Evolutionary conservation across 2,113 vertebrate genomes (phyloP), one percentile per base, ranked within the genome.

Genomic region (Chaetops frenatus): DNA sequence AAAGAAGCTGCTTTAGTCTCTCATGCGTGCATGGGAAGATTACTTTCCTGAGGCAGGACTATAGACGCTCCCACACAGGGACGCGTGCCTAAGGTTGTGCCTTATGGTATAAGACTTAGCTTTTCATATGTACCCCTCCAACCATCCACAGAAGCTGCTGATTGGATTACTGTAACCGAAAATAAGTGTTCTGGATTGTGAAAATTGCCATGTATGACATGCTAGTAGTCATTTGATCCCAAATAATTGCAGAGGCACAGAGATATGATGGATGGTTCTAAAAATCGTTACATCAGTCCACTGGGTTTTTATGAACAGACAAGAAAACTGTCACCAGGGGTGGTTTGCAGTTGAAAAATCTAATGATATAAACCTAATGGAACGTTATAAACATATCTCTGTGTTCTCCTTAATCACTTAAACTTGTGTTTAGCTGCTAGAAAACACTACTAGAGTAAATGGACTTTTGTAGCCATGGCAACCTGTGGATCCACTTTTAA

Each of bases 391-490:
- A 91, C 82, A 93, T 90, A 86, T 54, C 16, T 51, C 24, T 78
- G 42, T 86, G 95, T 97, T 96, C 87, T 88, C 45, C 45, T 48
- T 72, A 82, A 81, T 92, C 69, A 80, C 45, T 91, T 71, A 57
- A 66, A 74, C 60, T 95, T 78, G 27, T 88, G 61, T 93, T 83
- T 86, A 84, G 74, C 42, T 89, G 72, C 79, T 87, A 91, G 77
- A 93, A 95, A 92, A 85, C 70, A 87, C 51, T 56, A 28, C 69
- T 60, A 38, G 36, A 94, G 70, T 92, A 95, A 96, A 95, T 27
- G 27, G 73, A 88, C 93, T 86, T 94, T 58, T 86, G 86, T 97
- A 93, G 76, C 90, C 74, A 94, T 91, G 86, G 67, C 81, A 96
- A 97, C 91, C 29, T 67, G 54, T 74, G 56, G 45, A 82, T 93